Conservation (phyloP, 2,113 vertebrate species). For the Psilopsiagon aymara region DNA sequence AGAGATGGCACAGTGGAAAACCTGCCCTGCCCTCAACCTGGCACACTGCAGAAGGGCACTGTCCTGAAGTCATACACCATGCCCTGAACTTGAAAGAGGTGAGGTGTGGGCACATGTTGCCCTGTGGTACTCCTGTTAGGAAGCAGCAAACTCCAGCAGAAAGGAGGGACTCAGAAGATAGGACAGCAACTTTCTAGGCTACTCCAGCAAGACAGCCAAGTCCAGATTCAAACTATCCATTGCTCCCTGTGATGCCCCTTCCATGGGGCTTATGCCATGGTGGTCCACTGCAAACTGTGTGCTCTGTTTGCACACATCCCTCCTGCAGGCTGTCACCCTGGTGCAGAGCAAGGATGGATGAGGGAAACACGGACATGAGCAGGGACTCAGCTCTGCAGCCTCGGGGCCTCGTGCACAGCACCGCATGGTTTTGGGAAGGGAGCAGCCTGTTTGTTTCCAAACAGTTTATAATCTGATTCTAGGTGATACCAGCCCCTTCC, state of each 20-base stretch:
- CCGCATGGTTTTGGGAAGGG: neutral
- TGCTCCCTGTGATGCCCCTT: neutral
- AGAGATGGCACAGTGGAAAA: neutral
- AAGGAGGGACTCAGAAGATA: neutral
- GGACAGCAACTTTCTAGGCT: neutral
- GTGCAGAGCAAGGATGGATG: neutral
- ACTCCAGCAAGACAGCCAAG: neutral
- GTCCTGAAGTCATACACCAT: neutral
- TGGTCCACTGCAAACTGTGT: neutral
- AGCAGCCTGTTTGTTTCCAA: slow-evolving; percentile 34
- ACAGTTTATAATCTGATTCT: neutral
- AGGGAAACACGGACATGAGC: neutral
- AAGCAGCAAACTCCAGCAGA: neutral
- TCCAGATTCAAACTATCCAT: neutral
- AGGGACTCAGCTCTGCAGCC: neutral
- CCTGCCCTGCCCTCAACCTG: neutral
- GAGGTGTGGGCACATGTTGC: accelerated
- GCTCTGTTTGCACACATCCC: neutral
- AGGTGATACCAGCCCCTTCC: neutral
- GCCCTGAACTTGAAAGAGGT: neutral
- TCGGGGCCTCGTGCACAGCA: neutral
- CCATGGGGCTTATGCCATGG: neutral
- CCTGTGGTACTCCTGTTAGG: neutral
- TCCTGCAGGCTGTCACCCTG: neutral
- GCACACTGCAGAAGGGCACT: neutral